These are phyloP conservation scores for Gymnothorax reevesii DNA, from an alignment of 2,797 vertebrate genomes.

Conservation along the genomic window DNA sequence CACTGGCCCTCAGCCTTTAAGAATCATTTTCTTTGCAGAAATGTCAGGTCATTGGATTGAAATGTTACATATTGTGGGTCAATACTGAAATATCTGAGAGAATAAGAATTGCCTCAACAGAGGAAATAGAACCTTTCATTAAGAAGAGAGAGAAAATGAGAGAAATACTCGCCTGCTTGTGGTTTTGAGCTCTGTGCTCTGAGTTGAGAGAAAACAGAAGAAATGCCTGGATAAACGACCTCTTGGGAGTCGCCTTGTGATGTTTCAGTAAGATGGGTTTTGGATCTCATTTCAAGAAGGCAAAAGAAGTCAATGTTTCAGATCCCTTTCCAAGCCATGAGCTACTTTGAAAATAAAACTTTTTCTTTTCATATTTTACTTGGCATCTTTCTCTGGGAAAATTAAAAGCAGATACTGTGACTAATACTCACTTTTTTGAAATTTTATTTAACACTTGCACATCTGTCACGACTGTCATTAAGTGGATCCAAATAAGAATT, in stretches of 20 bases:
- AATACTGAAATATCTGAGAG: slow-evolving; percentile 59
- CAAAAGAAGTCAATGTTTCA: not conserved
- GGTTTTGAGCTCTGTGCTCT: not conserved
- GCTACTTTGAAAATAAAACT: no score
- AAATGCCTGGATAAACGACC: not conserved
- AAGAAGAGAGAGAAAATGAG: not conserved
- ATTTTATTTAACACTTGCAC: no score
- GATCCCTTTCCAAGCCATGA: not conserved
- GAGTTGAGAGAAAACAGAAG: not conserved
- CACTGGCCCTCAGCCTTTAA: slow-evolving; percentile 47
- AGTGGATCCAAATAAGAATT: no score
- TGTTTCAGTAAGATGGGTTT: not conserved
- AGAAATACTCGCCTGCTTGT: not conserved
- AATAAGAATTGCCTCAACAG: slow-evolving; percentile 46
- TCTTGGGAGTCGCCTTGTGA: not conserved
- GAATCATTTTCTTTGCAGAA: slow-evolving; percentile 56
- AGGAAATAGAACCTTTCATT: slow-evolving; percentile 18
- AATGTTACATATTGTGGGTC: slow-evolving; percentile 53
- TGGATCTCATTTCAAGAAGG: not conserved
- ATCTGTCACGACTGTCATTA: no score
- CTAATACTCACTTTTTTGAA: not conserved
- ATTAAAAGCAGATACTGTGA: not conserved
- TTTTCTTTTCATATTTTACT: not conserved
- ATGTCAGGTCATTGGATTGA: slow-evolving; percentile 60
- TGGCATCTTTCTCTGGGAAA: not conserved